Base-by-base conservation (phyloP, 2,113 vertebrate genomes). In the Brachyhypopomus gauderio region DNA sequence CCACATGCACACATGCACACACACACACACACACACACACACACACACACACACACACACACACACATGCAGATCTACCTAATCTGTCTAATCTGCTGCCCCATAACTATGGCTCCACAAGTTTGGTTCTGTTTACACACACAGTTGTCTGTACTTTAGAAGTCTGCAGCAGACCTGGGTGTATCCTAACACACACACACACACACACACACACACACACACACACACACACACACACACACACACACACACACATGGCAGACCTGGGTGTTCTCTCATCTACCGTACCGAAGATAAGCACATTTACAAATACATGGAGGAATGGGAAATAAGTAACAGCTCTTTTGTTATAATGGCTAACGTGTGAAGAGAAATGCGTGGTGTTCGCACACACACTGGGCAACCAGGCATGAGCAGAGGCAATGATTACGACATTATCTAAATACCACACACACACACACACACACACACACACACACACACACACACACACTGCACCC, bases 31-130 rank as follows among this genome's bases (percentile, higher is more conserved):
- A 63, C 75, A 11, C 38, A 59, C 27, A 64, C 75, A 59, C 75
- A 64, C 36, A 77, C 59, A 64, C 74, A 14, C 87, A 88, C 85
- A 86, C 81, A 90, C 88, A 90, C 83, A 87, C 87, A 90, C 90
- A 92, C 77, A 56, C 0, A 77, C 85, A 30, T 30, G 30, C 30
- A 30, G 30, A 30, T 9, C 5, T 45, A 45, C 41, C 41, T 45
- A 45, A 45, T 45, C 75, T 83, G 87, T 84, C 91, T 89, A 90
- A 90, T 91, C 91, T 89, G 88, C 83, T 75, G 87, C 88, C 64
- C 86, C 77, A 60, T 87, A 89, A 89, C 90, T 90, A 60, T 87
- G 90, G 88, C 90, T 90, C 89, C 87, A 87, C 72, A 73, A 88
- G 77, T 87, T 90, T 86, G 88, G 55, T 30, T 56, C 9, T 5